These are phyloP conservation scores for Amblyraja radiata DNA, from an alignment of 2,797 vertebrate genomes.

Conservation along the genomic window DNA sequence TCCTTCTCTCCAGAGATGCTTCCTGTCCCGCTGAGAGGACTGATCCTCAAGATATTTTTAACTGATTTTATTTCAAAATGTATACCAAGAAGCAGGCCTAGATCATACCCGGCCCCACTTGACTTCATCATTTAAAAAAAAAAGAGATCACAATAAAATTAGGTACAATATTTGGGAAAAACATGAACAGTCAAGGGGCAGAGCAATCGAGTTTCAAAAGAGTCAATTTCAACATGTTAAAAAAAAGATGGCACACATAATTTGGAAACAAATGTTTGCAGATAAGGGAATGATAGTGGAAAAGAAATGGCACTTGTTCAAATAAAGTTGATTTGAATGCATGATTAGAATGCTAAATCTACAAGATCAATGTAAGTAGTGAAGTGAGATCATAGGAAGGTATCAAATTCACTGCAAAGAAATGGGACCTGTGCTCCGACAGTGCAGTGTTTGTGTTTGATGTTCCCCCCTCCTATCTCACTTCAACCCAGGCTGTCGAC, in stretches of 20 bases:
- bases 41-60: background rate
- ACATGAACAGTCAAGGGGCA: background rate
- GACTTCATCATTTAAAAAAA: no score
- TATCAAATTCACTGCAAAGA: background rate
- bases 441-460: background rate
- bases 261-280: background rate
- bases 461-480: no score
- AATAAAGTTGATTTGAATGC: background rate
- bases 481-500: background rate
- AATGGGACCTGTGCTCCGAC: background rate
- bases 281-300: background rate
- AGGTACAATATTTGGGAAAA: background rate
- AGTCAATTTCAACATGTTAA: background rate
- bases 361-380: background rate
- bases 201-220: no score
- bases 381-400: background rate
- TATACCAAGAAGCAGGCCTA: background rate
- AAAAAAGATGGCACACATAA: background rate
- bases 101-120: no score
- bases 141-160: background rate
- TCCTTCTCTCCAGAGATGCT: no score
- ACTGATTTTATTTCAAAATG: background rate
- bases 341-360: background rate
- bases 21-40: background rate
- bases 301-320: background rate